phyloP scores from a whole-genome alignment of 1,140 invertebrate species.

The Luehdorfia chinensis region DNA sequence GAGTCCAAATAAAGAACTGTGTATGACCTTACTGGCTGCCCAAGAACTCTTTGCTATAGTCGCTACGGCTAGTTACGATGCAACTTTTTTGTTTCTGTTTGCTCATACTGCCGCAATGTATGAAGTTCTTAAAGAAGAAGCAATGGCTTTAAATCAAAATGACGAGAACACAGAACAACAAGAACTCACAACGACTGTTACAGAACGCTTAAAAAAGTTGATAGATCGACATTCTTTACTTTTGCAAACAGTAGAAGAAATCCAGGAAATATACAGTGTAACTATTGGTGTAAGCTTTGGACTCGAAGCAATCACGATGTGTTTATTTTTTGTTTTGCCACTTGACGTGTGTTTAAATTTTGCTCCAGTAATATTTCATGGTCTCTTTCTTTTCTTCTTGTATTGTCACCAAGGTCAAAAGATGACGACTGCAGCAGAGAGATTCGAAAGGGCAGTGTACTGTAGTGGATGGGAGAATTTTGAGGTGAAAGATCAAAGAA shows the following conservation, averaged over 20 bases:
- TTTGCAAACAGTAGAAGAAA: constrained; percentile 26
- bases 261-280: constrained; percentile 28
- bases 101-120: constrained; percentile 31
- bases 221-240: constrained; percentile 22
- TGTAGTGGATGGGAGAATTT: constrained; percentile 42
- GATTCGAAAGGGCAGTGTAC: constrained; percentile 35
- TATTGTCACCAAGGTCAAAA: constrained; percentile 40
- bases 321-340: constrained; percentile 31
- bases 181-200: constrained; percentile 1
- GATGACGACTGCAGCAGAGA: constrained; percentile 32
- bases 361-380: constrained; percentile 27
- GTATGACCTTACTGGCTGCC: constrained; percentile 21
- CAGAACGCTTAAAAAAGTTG: constrained; percentile 20
- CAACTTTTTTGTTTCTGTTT: constrained; percentile 27
- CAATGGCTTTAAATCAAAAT: constrained; percentile 18
- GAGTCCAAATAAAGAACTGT: constrained; percentile 22
- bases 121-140: constrained; percentile 26
- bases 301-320: constrained; percentile 28
- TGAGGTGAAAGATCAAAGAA: constrained; percentile 21
- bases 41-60: constrained; percentile 27
- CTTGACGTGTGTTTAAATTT: constrained; percentile 28
- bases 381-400: constrained; percentile 35
- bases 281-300: constrained; percentile 29
- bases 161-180: background rate
- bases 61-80: constrained; percentile 22